Evolutionary conservation across 1,140 invertebrate genomes (phyloP).

Genomic region (Scaptomyza pallida): DNA sequence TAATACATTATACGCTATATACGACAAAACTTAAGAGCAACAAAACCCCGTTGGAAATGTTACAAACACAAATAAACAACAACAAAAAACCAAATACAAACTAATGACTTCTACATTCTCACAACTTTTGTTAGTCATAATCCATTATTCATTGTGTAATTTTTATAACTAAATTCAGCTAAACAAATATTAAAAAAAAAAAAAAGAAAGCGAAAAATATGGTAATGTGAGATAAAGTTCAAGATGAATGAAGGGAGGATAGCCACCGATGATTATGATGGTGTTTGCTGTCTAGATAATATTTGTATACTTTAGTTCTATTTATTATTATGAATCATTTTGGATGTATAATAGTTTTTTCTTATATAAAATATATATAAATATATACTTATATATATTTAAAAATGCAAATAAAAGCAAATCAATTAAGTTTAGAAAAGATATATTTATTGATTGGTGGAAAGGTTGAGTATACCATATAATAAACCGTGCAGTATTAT

Average conservation of each 20-base stretch:
- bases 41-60: slow-evolving; percentile 13
- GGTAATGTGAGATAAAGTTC: slow-evolving; percentile 19
- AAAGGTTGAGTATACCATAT: too few species aligned
- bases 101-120: slow-evolving; percentile 79
- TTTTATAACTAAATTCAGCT: slow-evolving; percentile 57
- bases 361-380: slow-evolving; percentile 66
- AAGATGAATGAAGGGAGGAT: slow-evolving; percentile 8
- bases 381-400: too few species aligned
- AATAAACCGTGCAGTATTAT: background rate
- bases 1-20: slow-evolving; percentile 40
- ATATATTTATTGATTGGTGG: background rate
- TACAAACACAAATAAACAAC: slow-evolving; percentile 34
- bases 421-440: slow-evolving; percentile 74
- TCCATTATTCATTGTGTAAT: slow-evolving; percentile 68
- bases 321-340: slow-evolving; percentile 83
- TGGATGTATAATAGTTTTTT: slow-evolving; percentile 81
- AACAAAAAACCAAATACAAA: slow-evolving; percentile 29
- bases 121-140: slow-evolving; percentile 79
- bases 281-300: slow-evolving; percentile 74
- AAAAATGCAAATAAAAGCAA: slow-evolving; percentile 75
- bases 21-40: background rate
- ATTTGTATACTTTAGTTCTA: slow-evolving; percentile 82
- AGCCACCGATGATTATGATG: slow-evolving; percentile 36
- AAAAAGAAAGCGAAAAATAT: background rate
- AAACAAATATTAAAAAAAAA: slow-evolving; percentile 36